These are phyloP conservation scores for Illadopsis cleaveri DNA, from an alignment of 2,113 vertebrate genomes.

Conservation along the genomic window DNA sequence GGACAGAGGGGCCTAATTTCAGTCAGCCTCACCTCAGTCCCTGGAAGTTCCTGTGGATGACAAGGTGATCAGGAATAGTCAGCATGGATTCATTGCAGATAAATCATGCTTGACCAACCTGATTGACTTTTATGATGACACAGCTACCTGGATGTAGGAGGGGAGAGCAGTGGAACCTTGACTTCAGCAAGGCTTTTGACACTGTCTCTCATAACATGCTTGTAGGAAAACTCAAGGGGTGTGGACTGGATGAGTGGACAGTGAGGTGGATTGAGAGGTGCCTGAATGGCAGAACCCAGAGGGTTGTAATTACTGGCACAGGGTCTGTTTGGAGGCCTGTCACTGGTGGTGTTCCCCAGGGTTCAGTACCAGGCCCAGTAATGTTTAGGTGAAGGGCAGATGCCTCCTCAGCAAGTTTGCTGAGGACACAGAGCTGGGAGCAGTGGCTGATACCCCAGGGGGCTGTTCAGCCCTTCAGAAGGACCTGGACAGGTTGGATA, in stretches of 20 bases:
- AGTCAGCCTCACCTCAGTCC: background rate
- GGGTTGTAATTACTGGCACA: too few species aligned
- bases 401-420: background rate
- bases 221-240: background rate
- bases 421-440: background rate
- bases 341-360: background rate
- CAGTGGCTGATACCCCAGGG: background rate
- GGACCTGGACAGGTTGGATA: rapidly evolving
- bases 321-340: background rate
- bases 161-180: background rate
- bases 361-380: background rate
- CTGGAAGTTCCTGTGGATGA: background rate
- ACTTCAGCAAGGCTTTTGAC: background rate
- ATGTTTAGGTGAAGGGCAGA: background rate
- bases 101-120: background rate
- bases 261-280: background rate
- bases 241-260: background rate
- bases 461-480: background rate
- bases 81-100: background rate
- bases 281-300: background rate
- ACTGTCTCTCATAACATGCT: background rate
- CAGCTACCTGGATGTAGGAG: background rate
- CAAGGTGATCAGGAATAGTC: background rate
- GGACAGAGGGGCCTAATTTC: background rate
- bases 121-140: background rate